Conservation (phyloP, 1,140 invertebrate genomes). For the Anagrus nilaparvatae region DNA sequence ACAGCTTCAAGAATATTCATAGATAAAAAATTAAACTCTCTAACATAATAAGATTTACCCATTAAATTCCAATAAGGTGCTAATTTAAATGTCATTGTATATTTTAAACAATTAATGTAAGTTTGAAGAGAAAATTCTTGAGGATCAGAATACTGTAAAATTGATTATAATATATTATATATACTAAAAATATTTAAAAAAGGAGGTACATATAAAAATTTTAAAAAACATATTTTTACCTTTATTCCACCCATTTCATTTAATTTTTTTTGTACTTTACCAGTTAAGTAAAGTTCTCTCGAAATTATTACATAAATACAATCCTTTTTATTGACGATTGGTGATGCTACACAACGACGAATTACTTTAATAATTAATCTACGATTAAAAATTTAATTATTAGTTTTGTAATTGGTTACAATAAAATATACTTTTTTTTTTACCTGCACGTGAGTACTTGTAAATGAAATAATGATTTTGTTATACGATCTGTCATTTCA, state of each 20-base stretch:
- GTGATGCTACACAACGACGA: conserved; percentile 23
- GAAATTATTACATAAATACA: conserved; percentile 19
- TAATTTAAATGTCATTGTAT: conserved; percentile 23
- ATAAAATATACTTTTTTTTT: background rate
- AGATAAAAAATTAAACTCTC: conserved; percentile 25
- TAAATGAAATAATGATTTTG: conserved; percentile 19
- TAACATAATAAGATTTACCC: conserved; percentile 20
- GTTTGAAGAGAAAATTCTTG: conserved; percentile 15
- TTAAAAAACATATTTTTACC: conserved; percentile 3
- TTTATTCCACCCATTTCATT: conserved; percentile 15
- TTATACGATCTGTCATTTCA: conserved; percentile 13
- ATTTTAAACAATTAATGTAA: conserved; percentile 25
- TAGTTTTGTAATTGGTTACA: background rate
- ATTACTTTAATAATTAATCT: conserved; percentile 22
- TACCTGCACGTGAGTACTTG: conserved; percentile 28
- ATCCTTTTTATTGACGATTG: conserved; percentile 13
- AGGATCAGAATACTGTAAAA: conserved; percentile 7
- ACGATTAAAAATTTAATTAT: conserved; percentile 10
- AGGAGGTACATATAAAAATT: background rate
- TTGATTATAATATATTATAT: background rate
- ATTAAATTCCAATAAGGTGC: conserved; percentile 30
- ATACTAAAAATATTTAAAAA: conserved; percentile 1
- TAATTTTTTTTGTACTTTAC: conserved; percentile 18
- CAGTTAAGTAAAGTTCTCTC: conserved; percentile 16
- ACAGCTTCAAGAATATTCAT: conserved; percentile 19